A percentile compares a stretch with the other conserved stretches of the same genome.
These are phyloP conservation scores for Candidula unifasciata DNA, from an alignment of 2,888 invertebrate genomes.

Conservation along the genomic window DNA sequence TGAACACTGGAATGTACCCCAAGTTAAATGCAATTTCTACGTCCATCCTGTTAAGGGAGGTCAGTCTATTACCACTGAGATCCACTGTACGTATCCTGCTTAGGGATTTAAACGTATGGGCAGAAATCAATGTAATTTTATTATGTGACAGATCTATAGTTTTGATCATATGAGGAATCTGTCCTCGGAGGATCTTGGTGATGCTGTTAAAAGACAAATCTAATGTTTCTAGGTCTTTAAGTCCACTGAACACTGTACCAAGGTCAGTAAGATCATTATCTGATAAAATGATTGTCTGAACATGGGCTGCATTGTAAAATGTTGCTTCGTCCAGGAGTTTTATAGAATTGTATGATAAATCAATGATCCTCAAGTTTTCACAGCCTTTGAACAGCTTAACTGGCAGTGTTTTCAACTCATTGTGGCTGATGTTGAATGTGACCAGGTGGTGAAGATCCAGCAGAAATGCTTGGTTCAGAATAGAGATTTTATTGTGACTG, in stretches of 20 bases:
- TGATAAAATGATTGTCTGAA: slow-evolving; percentile 58
- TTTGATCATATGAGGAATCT: slow-evolving; percentile 60
- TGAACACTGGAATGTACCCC: slow-evolving; percentile 56
- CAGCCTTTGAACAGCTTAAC: slow-evolving; percentile 58
- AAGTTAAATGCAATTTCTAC: slow-evolving; percentile 51
- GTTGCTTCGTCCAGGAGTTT: slow-evolving; percentile 26
- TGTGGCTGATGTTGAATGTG: slow-evolving; percentile 56
- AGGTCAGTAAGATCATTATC: slow-evolving; percentile 47
- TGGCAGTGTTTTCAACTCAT: slow-evolving; percentile 56
- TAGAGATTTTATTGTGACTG: slow-evolving; percentile 56
- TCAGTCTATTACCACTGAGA: slow-evolving; percentile 61
- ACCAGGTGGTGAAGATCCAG: slow-evolving; percentile 54
- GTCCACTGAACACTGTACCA: slow-evolving; percentile 47
- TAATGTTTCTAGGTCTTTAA: slow-evolving; percentile 35
- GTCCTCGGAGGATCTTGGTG: slow-evolving; percentile 47
- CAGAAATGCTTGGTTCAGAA: slow-evolving; percentile 54
- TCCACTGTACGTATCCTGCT: slow-evolving; percentile 58
- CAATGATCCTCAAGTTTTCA: slow-evolving; percentile 55
- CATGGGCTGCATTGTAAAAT: slow-evolving; percentile 54
- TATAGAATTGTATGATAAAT: slow-evolving; percentile 58
- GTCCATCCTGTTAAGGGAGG: slow-evolving; percentile 44
- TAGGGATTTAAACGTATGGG: slow-evolving; percentile 62
- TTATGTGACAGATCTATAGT: slow-evolving; percentile 62
- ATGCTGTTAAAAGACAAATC: slow-evolving; percentile 59
- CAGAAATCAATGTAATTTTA: slow-evolving; percentile 58